Evolutionary conservation across 1,140 invertebrate species (phyloP).

Genomic region (Drosophila malerkotliana): DNA sequence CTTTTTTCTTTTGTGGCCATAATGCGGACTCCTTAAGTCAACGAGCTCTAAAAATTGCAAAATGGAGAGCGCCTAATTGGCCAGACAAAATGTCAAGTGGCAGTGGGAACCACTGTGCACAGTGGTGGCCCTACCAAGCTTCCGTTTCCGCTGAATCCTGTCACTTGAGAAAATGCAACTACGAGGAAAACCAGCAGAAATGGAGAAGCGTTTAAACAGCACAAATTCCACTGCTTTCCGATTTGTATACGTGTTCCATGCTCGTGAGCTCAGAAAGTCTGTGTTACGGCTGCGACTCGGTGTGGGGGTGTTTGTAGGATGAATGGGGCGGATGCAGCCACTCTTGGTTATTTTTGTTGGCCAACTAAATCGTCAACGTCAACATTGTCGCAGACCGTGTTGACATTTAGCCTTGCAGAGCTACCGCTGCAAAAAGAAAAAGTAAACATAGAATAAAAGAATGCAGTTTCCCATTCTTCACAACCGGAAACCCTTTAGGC

Average conservation of each 20-base stretch:
- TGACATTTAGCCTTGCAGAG: constrained; percentile 68
- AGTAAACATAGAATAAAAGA: constrained; percentile 23
- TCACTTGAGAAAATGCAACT: constrained; percentile 38
- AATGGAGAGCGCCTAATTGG: constrained; percentile 39
- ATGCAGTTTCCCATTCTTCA: neutral
- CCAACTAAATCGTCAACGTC: constrained; percentile 77
- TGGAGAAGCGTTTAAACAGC: constrained; percentile 57
- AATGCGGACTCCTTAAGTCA: neutral
- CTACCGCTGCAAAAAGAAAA: constrained; percentile 18
- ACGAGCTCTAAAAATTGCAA: constrained; percentile 6
- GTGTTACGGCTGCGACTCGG: constrained; percentile 20
- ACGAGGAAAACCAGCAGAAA: constrained; percentile 44
- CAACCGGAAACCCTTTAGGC: constrained; percentile 64
- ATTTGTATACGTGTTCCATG: constrained; percentile 35
- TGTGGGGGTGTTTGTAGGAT: constrained; percentile 2
- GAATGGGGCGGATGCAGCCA: constrained; percentile 18
- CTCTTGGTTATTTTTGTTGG: constrained; percentile 39
- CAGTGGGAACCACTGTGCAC: constrained; percentile 37
- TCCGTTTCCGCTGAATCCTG: constrained; percentile 11
- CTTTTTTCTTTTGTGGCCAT: neutral
- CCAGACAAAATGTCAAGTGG: constrained; percentile 25
- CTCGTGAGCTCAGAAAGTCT: neutral
- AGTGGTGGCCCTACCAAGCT: constrained; percentile 11
- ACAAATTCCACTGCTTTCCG: constrained; percentile 41
- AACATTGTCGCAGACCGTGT: constrained; percentile 69